phyloP scores from a whole-genome alignment of 2,888 invertebrate species.

The Clistopyga incitator region DNA sequence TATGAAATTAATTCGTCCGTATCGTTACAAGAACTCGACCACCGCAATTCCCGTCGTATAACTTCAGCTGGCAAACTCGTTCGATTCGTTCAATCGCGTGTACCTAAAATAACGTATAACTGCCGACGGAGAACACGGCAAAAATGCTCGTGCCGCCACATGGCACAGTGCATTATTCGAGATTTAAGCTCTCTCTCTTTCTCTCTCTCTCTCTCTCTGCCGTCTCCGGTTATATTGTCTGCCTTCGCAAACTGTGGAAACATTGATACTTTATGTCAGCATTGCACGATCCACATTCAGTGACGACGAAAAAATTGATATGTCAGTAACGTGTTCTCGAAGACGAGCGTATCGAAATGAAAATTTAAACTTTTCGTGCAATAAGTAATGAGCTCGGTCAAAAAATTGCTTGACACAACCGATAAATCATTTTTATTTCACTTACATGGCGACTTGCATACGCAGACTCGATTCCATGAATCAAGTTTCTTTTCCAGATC shows the following conservation, averaged over 20 bases:
- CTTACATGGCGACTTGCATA: no score
- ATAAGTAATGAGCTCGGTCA: no score
- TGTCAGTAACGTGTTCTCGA: conserved; percentile 1
- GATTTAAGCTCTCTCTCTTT: conserved; percentile 75
- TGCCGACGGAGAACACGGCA: background rate
- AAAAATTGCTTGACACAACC: no score
- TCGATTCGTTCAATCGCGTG: conserved; percentile 36
- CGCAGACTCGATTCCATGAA: no score
- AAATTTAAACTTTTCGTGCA: conserved; percentile 45
- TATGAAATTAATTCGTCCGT: conserved; percentile 73
- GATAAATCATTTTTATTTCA: no score
- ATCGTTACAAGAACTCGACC: conserved; percentile 63
- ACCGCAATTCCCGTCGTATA: conserved; percentile 35
- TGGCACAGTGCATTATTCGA: conserved; percentile 72
- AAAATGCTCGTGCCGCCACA: conserved; percentile 49
- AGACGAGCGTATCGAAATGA: conserved; percentile 57
- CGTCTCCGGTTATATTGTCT: background rate
- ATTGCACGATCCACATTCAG: conserved; percentile 9
- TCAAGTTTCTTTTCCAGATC: no score
- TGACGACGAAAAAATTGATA: conserved; percentile 27
- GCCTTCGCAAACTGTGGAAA: conserved; percentile 26
- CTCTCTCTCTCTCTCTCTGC: no score
- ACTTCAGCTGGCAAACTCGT: conserved; percentile 44
- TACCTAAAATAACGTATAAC: conserved; percentile 30
- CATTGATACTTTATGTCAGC: conserved; percentile 57